Conservation (phyloP, 2,797 vertebrate species). For the Valencia hispanica region DNA sequence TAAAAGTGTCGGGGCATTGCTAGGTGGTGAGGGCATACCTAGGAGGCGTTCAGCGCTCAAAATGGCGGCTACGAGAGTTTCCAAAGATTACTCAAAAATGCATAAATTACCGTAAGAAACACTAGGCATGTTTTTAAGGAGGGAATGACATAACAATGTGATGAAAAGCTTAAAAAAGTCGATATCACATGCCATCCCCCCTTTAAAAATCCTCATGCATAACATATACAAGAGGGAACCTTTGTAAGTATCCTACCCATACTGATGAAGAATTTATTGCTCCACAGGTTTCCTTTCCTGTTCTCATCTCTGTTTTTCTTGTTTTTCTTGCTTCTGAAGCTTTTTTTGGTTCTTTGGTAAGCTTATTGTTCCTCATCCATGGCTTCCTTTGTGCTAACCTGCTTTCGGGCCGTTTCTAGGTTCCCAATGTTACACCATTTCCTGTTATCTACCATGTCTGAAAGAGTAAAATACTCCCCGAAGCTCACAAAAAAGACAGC, state of each 20-base stretch:
- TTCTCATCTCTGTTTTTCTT: not conserved
- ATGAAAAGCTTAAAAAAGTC: too few species aligned
- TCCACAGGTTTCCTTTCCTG: not conserved
- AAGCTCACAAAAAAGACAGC: not conserved
- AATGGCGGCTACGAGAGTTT: too few species aligned
- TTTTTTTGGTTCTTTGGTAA: not conserved
- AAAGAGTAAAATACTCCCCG: not conserved
- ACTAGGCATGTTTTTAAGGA: too few species aligned
- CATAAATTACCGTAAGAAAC: too few species aligned
- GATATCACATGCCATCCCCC: too few species aligned
- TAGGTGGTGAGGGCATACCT: too few species aligned
- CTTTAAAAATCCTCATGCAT: too few species aligned
- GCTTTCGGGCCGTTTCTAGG: not conserved
- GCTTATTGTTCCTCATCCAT: not conserved
- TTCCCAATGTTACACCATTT: not conserved
- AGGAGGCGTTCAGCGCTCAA: too few species aligned
- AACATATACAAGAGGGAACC: not conserved
- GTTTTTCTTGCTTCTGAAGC: not conserved
- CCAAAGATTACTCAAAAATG: too few species aligned
- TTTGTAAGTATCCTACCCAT: not conserved
- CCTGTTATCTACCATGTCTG: not conserved
- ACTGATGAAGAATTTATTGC: not conserved
- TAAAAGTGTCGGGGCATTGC: too few species aligned
- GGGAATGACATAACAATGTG: too few species aligned
- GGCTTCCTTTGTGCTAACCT: slow-evolving; percentile 6